Evolutionary conservation across 2,888 invertebrate species (phyloP).

Genomic region (Tenthredo mesomela): DNA sequence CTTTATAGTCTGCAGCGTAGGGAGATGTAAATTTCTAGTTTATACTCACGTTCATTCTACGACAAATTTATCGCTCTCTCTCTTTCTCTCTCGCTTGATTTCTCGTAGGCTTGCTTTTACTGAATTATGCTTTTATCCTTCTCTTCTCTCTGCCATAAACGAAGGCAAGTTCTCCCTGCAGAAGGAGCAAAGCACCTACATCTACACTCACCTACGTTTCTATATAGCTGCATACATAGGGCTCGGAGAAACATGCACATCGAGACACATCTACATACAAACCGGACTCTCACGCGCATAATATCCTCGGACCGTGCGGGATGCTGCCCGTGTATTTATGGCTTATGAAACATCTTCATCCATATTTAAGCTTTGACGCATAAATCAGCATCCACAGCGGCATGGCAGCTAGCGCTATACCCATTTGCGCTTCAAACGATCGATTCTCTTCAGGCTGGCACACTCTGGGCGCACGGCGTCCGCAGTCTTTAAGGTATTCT

Average conservation of each 20-base stretch:
- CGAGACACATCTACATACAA: constrained; percentile 23
- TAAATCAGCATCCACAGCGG: constrained; percentile 67
- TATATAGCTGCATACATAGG: constrained; percentile 39
- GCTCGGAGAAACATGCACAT: constrained; percentile 54
- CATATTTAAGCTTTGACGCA: constrained; percentile 69
- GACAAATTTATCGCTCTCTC: constrained; percentile 49
- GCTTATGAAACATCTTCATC: constrained; percentile 70
- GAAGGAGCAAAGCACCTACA: background rate
- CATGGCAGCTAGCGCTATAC: constrained; percentile 56
- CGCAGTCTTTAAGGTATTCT: background rate
- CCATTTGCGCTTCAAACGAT: constrained; percentile 50
- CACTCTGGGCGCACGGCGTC: background rate
- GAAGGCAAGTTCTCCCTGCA: background rate
- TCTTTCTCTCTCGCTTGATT: background rate
- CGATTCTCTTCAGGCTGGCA: constrained; percentile 26
- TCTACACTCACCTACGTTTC: constrained; percentile 19
- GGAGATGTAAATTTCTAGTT: constrained; percentile 67
- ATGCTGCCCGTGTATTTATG: constrained; percentile 63
- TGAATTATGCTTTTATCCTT: constrained; percentile 64
- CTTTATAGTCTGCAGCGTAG: constrained; percentile 54
- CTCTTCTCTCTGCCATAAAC: constrained; percentile 46
- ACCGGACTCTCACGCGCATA: constrained; percentile 44
- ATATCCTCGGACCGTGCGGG: constrained; percentile 44
- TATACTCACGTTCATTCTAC: constrained; percentile 60
- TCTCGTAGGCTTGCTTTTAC: constrained; percentile 48